Evolutionary conservation across 1,140 invertebrate genomes (phyloP), one percentile per base, ranked within the genome.

Genomic region (Euura saliciscinereae): DNA sequence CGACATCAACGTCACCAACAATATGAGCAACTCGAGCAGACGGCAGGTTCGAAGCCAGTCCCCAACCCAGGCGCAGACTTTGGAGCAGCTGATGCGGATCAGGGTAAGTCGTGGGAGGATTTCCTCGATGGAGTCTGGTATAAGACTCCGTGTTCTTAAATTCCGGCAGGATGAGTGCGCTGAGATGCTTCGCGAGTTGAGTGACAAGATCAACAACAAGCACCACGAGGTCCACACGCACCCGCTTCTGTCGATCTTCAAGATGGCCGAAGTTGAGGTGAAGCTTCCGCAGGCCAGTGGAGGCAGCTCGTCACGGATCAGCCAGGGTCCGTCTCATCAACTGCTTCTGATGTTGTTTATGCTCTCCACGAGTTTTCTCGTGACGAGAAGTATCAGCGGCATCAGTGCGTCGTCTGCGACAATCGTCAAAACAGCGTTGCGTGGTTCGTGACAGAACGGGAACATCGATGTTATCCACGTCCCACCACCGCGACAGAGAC

Each of bases 251-350:
- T 96, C 95, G 74, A 95, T 96, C 82, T 94, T 96, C 85, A 96
- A 96, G 88, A 94, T 96, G 88, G 94, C 95, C n/a, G 94, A 96
- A 88, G 94, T 96, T 28, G 94, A 96, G 84, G 93, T 95, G 45
- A 88, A 86, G 74, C 73, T 88, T 70, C 86, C 86, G 5, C 80
- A 84, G 71, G 82, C 80, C 66, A 85, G 79, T 74, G 78, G 3
- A 45, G 80, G 76, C 66, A 75, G 46, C 13, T 69, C 66, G 66
- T 51, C 66, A 65, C 70, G 73, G 71, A 71, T 78, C 74, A 68
- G 74, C 73, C 45, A 59, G 13, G 5, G 13, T 59, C 51, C 51
- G 51, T n/a, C 13, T 59, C 51, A 59, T 8, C 51, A n/a, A n/a
- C 13, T 59, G 13, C 10, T 67, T n/a, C 28, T 67, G 43, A 44